Evolutionary conservation across 1,140 invertebrate genomes (phyloP).

Genomic region (Drosophila pseudoananassae): DNA sequence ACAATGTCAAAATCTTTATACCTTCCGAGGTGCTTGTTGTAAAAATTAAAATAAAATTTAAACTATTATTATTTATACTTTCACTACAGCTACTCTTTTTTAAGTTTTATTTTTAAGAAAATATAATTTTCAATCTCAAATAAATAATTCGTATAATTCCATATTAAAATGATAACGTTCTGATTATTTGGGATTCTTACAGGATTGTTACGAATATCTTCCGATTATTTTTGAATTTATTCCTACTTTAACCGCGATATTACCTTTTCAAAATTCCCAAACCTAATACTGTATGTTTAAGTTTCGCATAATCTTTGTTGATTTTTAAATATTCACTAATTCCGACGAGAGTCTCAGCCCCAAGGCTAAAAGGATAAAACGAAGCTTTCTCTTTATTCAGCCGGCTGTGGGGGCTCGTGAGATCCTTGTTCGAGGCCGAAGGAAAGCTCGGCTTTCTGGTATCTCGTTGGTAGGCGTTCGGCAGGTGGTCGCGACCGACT

Average conservation of each 20-base stretch:
- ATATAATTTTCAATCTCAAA: too few species aligned
- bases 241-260: not conserved
- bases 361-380: not conserved
- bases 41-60: too few species aligned
- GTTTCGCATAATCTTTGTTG: conserved; percentile 1
- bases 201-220: too few species aligned
- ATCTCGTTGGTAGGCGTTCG: conserved; percentile 3
- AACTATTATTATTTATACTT: too few species aligned
- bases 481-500: conserved; percentile 8
- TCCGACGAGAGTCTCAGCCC: not conserved
- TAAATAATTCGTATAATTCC: too few species aligned
- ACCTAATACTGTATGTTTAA: not conserved
- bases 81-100: too few species aligned
- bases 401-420: not conserved
- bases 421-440: not conserved
- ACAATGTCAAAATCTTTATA: too few species aligned
- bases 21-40: too few species aligned
- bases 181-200: too few species aligned
- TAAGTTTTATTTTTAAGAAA: too few species aligned
- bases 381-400: conserved; percentile 28
- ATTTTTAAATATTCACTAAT: conserved; percentile 5
- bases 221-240: too few species aligned
- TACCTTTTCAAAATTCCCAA: not conserved
- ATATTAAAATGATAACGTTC: too few species aligned
- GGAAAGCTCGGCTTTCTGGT: conserved; percentile 10